Conservation (phyloP, 2,113 vertebrate species). For the Phainopepla nitens region DNA sequence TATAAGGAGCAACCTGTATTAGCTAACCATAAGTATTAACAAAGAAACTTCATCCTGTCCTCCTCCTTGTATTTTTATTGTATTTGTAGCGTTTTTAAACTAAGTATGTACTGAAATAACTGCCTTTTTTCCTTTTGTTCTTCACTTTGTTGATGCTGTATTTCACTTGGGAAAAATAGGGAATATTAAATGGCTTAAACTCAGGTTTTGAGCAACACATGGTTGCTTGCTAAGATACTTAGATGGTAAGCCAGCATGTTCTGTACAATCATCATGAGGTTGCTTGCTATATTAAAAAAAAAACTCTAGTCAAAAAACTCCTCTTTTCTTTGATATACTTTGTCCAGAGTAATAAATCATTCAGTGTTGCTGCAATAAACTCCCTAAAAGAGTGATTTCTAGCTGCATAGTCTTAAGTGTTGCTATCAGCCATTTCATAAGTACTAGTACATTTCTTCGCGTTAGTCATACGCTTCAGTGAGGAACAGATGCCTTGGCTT, state of each 20-base stretch:
- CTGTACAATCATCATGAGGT: rapidly evolving
- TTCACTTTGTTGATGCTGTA: not conserved
- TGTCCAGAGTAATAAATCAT: not conserved
- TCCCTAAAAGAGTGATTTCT: not conserved
- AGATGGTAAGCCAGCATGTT: not conserved
- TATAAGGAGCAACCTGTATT: slow-evolving; percentile 28
- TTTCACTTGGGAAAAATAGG: not conserved
- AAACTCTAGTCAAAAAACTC: not conserved
- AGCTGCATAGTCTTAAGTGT: not conserved
- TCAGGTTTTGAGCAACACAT: not conserved
- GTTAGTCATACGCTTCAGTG: not conserved
- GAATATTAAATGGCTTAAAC: not conserved
- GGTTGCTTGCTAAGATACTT: not conserved
- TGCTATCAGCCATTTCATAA: not conserved
- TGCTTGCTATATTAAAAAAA: not conserved
- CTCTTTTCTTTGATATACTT: not conserved
- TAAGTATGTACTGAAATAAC: slow-evolving; percentile 21
- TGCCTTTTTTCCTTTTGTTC: not conserved
- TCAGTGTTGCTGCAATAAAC: not conserved
- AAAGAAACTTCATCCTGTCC: slow-evolving; percentile 15
- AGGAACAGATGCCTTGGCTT: not conserved
- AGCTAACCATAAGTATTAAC: not conserved
- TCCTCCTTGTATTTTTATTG: slow-evolving; percentile 30
- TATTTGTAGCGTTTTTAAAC: not conserved
- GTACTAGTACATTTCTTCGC: not conserved